Percentiles rank a stretch among this genome's conserved stretches.
These are phyloP conservation scores for Ispidina picta DNA, from an alignment of 2,797 vertebrate species.

Conservation along the genomic window DNA sequence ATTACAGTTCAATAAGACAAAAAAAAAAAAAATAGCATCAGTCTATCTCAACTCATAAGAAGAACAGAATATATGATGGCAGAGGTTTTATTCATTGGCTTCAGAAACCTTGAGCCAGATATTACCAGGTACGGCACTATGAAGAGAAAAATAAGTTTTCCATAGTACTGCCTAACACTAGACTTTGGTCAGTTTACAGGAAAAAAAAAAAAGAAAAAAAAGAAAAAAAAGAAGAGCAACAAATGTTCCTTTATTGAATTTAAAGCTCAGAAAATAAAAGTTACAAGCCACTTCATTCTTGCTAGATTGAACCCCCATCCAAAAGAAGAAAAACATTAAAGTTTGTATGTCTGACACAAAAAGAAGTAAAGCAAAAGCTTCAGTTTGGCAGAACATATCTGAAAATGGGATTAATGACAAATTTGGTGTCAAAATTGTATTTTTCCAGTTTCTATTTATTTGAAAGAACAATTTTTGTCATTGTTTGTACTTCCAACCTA, in stretches of 20 bases:
- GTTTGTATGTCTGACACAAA: not conserved
- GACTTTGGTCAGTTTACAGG: not conserved
- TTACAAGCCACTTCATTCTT: not conserved
- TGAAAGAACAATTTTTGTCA: not conserved
- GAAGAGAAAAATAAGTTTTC: not conserved
- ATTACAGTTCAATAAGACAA: not conserved
- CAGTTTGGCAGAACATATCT: not conserved
- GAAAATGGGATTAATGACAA: not conserved
- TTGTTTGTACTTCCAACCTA: not conserved
- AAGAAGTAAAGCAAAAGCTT: not conserved
- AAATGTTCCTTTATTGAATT: not conserved
- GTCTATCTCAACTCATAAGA: not conserved
- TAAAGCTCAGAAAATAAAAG: not conserved
- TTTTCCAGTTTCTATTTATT: slow-evolving; percentile 19
- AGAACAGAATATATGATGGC: not conserved
- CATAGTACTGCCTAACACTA: not conserved
- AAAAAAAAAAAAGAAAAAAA: not conserved
- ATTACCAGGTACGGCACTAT: not conserved
- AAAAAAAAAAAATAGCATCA: not conserved
- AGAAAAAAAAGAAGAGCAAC: not conserved
- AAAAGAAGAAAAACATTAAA: not conserved
- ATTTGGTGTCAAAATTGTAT: not conserved
- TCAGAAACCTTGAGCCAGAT: not conserved
- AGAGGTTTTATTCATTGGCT: not conserved
- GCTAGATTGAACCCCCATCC: not conserved